Conservation (phyloP, 2,113 vertebrate species). For the Tragulus kanchil region DNA sequence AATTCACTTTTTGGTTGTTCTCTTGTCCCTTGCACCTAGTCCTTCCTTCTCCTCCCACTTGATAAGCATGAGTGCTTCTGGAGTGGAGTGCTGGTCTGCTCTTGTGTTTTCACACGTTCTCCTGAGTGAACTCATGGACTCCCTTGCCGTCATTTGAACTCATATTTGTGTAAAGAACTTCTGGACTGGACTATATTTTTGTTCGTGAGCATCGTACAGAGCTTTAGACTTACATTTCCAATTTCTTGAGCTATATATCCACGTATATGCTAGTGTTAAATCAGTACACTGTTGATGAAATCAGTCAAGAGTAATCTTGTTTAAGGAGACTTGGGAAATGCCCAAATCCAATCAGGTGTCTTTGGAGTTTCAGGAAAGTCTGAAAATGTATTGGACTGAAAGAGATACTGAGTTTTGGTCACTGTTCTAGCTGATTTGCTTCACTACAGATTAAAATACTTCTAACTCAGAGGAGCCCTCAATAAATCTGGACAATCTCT, state of each 20-base stretch:
- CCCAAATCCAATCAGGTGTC: neutral
- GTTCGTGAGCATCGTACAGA: neutral
- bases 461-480: neutral
- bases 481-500: neutral
- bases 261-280: neutral
- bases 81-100: neutral
- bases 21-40: neutral
- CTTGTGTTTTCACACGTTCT: neutral
- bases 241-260: neutral
- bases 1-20: neutral
- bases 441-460: neutral
- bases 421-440: neutral
- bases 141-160: neutral
- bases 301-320: neutral
- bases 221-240: neutral
- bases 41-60: neutral
- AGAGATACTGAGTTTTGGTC: neutral
- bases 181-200: neutral
- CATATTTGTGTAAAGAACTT: neutral
- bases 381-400: neutral
- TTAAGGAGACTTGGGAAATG: constrained; percentile 38
- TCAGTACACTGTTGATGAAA: neutral
- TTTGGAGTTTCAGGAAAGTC: constrained; percentile 16
- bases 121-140: neutral
- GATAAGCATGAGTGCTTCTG: neutral